Percentiles rank a stretch among this genome's conserved stretches.
These are phyloP conservation scores for Dicyrtoma fusca DNA, from an alignment of 2,888 invertebrate species.

Conservation along the genomic window DNA sequence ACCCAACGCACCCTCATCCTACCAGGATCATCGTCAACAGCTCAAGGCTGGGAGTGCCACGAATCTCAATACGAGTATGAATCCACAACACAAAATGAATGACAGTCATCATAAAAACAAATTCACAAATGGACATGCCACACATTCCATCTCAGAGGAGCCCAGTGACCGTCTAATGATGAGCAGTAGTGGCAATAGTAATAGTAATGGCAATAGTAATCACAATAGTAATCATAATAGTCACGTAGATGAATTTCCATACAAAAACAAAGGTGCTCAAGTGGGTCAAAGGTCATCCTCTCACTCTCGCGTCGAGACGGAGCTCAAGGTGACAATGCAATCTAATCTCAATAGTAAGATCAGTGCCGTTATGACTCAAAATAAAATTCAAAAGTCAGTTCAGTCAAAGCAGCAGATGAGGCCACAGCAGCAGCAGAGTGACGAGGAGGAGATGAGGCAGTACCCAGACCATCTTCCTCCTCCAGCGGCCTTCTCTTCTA, in stretches of 20 bases:
- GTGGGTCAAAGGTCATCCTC: slow-evolving; percentile 15
- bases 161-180: slow-evolving; percentile 7
- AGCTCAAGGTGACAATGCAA: slow-evolving; percentile 13
- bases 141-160: no score
- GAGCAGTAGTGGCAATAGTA: neutral
- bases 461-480: neutral
- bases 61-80: no score
- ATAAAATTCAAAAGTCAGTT: neutral
- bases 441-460: neutral
- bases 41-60: no score
- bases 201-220: neutral
- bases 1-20: no score
- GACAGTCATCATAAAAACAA: no score
- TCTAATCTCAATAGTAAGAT: neutral
- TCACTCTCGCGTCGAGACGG: slow-evolving; percentile 3
- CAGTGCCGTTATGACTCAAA: neutral
- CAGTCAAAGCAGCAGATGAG: neutral
- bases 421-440: neutral
- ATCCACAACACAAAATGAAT: no score
- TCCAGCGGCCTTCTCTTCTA: neutral
- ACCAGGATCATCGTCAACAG: no score
- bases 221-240: neutral
- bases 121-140: no score
- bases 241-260: neutral
- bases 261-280: neutral